A percentile compares a stretch with the other conserved stretches of the same genome.
Evolutionary conservation across 2,797 vertebrate species (phyloP).

Genomic region (Pitangus sulphuratus): DNA sequence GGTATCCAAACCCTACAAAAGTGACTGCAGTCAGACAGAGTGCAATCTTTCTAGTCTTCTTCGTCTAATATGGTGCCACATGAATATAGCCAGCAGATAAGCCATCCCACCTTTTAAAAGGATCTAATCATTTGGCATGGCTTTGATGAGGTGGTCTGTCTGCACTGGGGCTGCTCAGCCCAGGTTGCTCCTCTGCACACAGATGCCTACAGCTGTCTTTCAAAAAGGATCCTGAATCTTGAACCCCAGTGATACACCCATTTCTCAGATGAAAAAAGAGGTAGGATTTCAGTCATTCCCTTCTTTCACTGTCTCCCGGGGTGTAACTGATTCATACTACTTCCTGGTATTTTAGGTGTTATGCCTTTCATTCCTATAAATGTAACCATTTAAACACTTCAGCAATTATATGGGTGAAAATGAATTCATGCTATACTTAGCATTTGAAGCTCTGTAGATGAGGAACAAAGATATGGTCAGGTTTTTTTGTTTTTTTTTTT

Average conservation of each 20-base stretch:
- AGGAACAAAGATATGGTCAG: neutral
- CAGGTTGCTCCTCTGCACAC: neutral
- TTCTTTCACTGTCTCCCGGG: neutral
- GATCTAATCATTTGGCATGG: neutral
- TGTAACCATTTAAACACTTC: neutral
- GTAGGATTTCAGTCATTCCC: neutral
- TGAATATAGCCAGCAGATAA: neutral
- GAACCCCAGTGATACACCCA: neutral
- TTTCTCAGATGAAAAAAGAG: neutral
- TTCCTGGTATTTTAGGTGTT: neutral
- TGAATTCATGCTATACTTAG: neutral
- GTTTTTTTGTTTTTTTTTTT: neutral
- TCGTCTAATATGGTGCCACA: neutral
- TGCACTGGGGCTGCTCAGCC: neutral
- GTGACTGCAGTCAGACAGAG: neutral
- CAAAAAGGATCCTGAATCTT: neutral
- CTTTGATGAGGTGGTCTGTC: neutral
- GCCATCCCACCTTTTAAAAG: neutral
- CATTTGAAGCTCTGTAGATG: neutral
- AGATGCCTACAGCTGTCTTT: neutral
- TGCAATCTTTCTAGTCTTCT: neutral
- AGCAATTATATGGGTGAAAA: neutral
- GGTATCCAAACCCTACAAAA: neutral
- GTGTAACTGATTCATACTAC: neutral
- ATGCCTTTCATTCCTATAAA: neutral